Evolutionary conservation across 2,113 vertebrate species (phyloP).

Genomic region (Hippopotamus amphibius): DNA sequence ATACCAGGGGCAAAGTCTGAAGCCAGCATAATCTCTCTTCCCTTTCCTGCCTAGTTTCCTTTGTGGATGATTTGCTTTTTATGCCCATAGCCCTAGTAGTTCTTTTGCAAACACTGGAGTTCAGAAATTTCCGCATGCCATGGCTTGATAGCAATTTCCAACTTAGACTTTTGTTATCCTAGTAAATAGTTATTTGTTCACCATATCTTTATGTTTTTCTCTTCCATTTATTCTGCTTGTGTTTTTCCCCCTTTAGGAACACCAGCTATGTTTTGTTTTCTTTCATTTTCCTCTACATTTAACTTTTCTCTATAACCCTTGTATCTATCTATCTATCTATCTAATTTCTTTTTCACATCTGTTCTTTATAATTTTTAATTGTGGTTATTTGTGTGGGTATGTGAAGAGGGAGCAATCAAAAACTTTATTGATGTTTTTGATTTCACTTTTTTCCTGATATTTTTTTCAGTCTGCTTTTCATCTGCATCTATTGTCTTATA

Average conservation of each 20-base stretch:
- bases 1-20: background rate
- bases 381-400: background rate
- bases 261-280: background rate
- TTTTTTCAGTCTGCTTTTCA: background rate
- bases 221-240: background rate
- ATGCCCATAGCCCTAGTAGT: background rate
- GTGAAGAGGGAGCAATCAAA: background rate
- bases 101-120: background rate
- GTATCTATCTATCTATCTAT: background rate
- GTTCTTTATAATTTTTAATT: background rate
- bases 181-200: background rate
- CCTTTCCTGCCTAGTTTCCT: background rate
- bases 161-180: background rate
- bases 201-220: background rate
- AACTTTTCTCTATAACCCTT: background rate
- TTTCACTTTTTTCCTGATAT: background rate
- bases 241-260: background rate
- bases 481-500: background rate
- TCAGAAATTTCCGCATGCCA: background rate
- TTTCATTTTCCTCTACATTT: background rate
- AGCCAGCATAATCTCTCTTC: too few relatives aligned
- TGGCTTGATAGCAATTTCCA: background rate
- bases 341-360: background rate
- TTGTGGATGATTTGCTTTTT: background rate
- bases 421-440: background rate